Percentiles rank a stretch among this genome's conserved stretches.
Evolutionary conservation across 2,113 vertebrate genomes (phyloP).

Genomic region (Rhadina sibilatrix): DNA sequence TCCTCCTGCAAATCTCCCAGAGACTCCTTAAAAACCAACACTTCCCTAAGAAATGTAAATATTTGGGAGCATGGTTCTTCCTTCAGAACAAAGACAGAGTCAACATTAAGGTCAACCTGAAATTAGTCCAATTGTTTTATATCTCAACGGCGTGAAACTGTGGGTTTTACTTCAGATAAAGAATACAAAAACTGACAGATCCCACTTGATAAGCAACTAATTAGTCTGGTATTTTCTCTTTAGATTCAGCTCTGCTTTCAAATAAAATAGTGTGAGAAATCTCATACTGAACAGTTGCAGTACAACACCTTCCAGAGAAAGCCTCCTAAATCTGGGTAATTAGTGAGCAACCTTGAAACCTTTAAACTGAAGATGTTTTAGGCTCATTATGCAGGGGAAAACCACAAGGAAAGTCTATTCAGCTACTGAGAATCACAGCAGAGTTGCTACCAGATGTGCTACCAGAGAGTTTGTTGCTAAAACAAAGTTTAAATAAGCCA

Average conservation of each 20-base stretch:
- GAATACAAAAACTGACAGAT: neutral
- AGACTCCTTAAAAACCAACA: neutral
- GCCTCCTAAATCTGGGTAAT: neutral
- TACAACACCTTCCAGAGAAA: neutral
- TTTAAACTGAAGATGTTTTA: neutral
- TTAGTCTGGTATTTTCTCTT: neutral
- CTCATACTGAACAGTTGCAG: neutral
- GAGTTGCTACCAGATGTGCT: neutral
- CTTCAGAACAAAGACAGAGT: neutral
- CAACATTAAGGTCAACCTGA: neutral
- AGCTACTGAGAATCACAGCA: neutral
- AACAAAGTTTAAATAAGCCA: neutral
- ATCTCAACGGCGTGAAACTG: neutral
- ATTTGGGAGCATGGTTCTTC: neutral
- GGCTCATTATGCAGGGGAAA: neutral
- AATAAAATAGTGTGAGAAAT: neutral
- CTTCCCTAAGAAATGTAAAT: neutral
- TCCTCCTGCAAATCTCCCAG: neutral
- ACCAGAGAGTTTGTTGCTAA: neutral
- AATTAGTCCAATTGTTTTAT: neutral
- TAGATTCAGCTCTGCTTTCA: neutral
- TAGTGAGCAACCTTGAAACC: slow-evolving; percentile 21
- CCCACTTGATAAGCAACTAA: neutral
- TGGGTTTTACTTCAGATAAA: neutral
- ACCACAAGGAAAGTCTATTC: neutral